Conservation (phyloP, 2,797 vertebrate genomes). For the Rousettus madagascariensis region DNA sequence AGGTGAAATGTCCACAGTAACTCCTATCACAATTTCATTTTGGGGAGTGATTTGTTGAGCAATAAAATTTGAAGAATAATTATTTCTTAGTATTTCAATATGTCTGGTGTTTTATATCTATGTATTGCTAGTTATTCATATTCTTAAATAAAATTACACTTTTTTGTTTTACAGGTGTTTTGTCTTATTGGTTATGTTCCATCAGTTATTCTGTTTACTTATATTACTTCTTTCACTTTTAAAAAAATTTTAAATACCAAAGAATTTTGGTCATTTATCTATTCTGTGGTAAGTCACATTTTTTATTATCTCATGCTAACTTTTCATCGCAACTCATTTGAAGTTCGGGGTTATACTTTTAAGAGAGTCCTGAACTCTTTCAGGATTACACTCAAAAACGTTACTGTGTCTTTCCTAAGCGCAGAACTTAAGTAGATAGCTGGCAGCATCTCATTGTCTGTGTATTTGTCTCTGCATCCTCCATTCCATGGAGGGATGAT, state of each 20-base stretch:
- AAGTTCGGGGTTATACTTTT: not conserved
- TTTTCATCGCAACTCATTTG: not conserved
- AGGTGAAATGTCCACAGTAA: not conserved
- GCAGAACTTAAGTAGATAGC: not conserved
- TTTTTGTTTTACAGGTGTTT: conserved; percentile 86
- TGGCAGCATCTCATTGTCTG: not conserved
- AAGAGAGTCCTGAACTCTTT: not conserved
- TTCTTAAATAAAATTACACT: not conserved
- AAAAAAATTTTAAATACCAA: conserved; percentile 93
- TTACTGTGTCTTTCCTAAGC: not conserved
- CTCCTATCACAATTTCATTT: not conserved
- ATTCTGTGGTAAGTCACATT: conserved; percentile 91
- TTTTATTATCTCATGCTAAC: not conserved
- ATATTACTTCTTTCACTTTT: conserved; percentile 93
- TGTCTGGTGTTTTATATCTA: not conserved
- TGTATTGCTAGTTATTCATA: not conserved
- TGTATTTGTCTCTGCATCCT: not conserved
- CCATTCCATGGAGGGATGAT: not conserved
- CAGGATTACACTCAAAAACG: not conserved
- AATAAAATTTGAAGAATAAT: conserved; percentile 18
- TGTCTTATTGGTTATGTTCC: conserved; percentile 93
- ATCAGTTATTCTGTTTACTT: conserved; percentile 94
- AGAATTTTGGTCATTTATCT: conserved; percentile 96
- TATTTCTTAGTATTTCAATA: conserved; percentile 1
- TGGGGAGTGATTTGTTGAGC: not conserved